Evolutionary conservation across 2,797 vertebrate genomes (phyloP).

Genomic region (Dendrocincla tyrannina): DNA sequence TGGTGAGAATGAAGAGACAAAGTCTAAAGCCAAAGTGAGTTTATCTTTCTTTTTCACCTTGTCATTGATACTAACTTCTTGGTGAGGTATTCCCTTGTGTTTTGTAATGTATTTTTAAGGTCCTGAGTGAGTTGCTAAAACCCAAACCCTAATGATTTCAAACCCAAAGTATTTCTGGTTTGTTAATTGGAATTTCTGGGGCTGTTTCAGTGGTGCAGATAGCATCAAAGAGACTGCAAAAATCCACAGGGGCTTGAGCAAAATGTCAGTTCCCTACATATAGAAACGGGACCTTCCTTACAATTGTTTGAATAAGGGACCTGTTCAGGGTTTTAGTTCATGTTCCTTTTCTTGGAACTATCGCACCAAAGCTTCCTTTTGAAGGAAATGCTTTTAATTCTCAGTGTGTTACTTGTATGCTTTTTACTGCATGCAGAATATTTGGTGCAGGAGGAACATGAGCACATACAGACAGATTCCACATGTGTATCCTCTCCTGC

Average conservation of each 20-base stretch:
- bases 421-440: neutral
- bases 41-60: neutral
- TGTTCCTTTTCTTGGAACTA: neutral
- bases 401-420: neutral
- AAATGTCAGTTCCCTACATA: neutral
- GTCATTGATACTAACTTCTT: neutral
- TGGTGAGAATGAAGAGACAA: slow-evolving; percentile 79
- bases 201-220: neutral
- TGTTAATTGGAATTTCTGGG: neutral
- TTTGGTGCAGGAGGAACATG: neutral
- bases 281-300: neutral
- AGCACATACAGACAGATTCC: neutral
- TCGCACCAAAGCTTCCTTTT: neutral
- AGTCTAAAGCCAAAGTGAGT: slow-evolving; percentile 88
- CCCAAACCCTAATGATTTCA: neutral
- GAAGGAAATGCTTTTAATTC: neutral
- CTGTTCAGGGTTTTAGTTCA: neutral
- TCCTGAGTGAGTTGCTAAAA: neutral
- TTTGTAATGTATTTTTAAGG: neutral
- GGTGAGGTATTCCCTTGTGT: neutral
- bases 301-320: neutral
- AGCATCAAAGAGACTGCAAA: neutral
- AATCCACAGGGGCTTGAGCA: neutral
- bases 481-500: neutral
- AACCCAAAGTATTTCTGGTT: neutral